Percentiles rank a stretch among this genome's conserved stretches.
phyloP scores from a whole-genome alignment of 2,797 vertebrate genomes.

The Sphaeramia orbicularis region DNA sequence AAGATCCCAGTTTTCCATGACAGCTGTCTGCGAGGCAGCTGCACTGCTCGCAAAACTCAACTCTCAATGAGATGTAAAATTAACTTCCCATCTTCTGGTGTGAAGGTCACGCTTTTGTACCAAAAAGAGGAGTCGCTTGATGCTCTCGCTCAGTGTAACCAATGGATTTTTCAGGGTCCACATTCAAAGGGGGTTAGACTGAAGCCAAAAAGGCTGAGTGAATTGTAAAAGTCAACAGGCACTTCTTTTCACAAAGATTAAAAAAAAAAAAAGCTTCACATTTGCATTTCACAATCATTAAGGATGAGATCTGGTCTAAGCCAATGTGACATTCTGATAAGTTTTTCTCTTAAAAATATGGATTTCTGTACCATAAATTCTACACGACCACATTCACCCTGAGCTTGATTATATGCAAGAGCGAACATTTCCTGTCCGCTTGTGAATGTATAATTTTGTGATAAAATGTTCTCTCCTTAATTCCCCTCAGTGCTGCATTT shows the following conservation, averaged over 20 bases:
- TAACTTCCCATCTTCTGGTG: conserved; percentile 72
- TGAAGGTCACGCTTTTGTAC: conserved; percentile 76
- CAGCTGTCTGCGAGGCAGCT: conserved; percentile 78
- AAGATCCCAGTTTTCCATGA: conserved; percentile 81
- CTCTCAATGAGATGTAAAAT: conserved; percentile 85
- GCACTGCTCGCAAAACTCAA: conserved; percentile 69
- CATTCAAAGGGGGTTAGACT: conserved; percentile 28
- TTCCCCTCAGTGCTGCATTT: conserved; percentile 27
- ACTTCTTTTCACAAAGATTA: conserved; percentile 15
- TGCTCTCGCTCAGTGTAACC: conserved; percentile 25
- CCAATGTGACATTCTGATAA: conserved; percentile 3
- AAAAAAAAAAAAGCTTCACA: too few species aligned
- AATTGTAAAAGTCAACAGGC: conserved; percentile 3
- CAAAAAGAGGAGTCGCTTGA: conserved; percentile 37
- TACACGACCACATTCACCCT: conserved; percentile 12
- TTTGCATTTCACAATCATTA: conserved; percentile 31
- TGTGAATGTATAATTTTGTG: conserved; percentile 37
- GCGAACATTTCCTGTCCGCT: conserved; percentile 13
- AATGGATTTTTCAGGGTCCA: conserved; percentile 30
- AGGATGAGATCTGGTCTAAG: conserved; percentile 17
- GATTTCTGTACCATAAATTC: conserved; percentile 21
- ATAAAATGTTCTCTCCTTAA: conserved; percentile 40
- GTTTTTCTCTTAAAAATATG: conserved; percentile 8
- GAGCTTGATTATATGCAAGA: conserved; percentile 26
- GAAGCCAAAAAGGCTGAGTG: conserved; percentile 16